Base-by-base conservation (phyloP, 2,888 invertebrate species). In the Phortica okadai region DNA sequence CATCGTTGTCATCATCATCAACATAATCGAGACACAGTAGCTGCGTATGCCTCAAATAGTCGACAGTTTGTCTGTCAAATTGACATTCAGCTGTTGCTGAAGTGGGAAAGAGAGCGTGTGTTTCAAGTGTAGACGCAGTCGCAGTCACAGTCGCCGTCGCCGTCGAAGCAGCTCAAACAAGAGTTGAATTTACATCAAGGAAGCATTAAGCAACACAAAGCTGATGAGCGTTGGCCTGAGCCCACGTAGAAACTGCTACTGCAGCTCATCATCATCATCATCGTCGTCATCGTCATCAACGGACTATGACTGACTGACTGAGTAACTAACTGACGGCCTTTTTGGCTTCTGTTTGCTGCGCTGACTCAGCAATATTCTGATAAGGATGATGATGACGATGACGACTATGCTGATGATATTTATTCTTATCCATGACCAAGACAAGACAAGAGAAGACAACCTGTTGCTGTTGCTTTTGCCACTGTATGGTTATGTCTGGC, bases 51-150 rank as follows among this genome's bases (percentile, higher is more conserved):
- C 81, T 86, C 84, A 86, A 86, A 88, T 83, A 84, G 86, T 84
- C 86, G 88, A 86, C 86, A 86, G 88, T 83, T 85, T 86, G 86
- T 86, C 86, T 86, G 86, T 86, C 86, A 86, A 83, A 86, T 86
- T 86, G 86, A 86, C 88, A 86, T 87, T 85, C 58, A 75, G 74
- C 59, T 56, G 66, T 11, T 42, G 42, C 41, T 14, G 59, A 59
- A 59, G 66, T n/a, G 33, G 1, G 16, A 10, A 11, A 66, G 66
- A 2, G 64, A 59, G 64, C 33, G 25, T 41, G 64, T 16, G 78
- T 77, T 79, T 79, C 82, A 82, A 82, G 82, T 82, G 82, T 80
- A 81, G 77, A 76, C 62, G 77, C 79, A 73, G 76, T 82, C 77
- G 82, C 80, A 78, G 11, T 41, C 14, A 66, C 6, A 2, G 10